Percentiles rank a stretch among this genome's conserved stretches.
These are phyloP conservation scores for Schlechtendalia chinensis DNA, from an alignment of 1,140 invertebrate species.

Conservation along the genomic window DNA sequence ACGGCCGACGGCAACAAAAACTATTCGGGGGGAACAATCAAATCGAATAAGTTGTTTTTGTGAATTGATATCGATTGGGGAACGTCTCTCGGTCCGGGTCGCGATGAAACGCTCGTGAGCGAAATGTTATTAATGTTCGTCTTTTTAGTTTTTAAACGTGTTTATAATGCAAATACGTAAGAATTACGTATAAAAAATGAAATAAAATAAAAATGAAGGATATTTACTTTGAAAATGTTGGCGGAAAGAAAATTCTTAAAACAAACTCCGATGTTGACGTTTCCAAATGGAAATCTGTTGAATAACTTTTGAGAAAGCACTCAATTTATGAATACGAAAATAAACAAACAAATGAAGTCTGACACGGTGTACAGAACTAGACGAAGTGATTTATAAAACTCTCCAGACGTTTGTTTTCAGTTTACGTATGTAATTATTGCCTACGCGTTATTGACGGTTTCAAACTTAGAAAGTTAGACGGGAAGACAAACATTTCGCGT, in stretches of 20 bases:
- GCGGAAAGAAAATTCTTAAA: background rate
- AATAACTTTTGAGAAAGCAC: background rate
- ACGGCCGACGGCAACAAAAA: no score
- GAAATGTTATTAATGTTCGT: background rate
- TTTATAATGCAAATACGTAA: conserved; percentile 3
- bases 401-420: background rate
- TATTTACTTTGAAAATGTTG: conserved; percentile 10
- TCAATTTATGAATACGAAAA: conserved; percentile 12
- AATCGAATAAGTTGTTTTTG: no score
- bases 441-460: background rate
- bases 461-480: no score
- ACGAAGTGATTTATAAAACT: background rate
- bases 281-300: background rate
- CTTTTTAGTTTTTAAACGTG: background rate
- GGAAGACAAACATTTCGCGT: no score
- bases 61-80: no score
- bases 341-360: background rate
- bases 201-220: background rate
- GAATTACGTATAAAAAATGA: background rate
- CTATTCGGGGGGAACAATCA: no score
- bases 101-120: no score
- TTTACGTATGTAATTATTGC: background rate
- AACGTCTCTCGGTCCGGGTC: no score
- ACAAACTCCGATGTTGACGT: background rate
- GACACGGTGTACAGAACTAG: background rate